Conservation (phyloP, 2,113 vertebrate species). For the Peromyscus californicus region DNA sequence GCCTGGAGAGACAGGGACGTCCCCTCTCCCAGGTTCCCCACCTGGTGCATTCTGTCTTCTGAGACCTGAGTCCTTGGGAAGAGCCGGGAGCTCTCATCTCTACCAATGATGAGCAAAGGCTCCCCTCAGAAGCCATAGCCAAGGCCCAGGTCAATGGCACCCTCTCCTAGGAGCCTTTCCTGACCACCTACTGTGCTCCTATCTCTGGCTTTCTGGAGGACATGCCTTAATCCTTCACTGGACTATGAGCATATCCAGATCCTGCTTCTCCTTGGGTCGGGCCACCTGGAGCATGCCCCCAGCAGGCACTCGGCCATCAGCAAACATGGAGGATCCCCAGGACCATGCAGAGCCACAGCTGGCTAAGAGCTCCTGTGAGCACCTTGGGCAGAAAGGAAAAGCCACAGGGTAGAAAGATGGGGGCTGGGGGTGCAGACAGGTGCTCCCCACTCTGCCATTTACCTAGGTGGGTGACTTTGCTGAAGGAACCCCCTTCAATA, state of each 20-base stretch:
- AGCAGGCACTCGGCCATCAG: background rate
- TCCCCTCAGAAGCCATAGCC: background rate
- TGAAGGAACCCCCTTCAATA: background rate
- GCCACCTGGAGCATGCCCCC: background rate
- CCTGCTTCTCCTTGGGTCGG: background rate
- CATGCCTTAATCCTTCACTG: background rate
- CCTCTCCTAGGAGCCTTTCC: background rate
- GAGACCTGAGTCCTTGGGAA: background rate
- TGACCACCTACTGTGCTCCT: background rate
- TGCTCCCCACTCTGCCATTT: background rate
- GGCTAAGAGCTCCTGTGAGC: background rate
- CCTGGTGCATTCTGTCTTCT: background rate
- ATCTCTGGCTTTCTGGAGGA: background rate
- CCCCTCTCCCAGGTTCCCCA: background rate
- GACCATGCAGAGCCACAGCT: background rate
- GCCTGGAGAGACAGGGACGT: background rate
- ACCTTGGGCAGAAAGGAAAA: background rate
- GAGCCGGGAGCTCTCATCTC: background rate
- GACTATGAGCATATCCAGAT: background rate
- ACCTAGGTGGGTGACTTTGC: background rate
- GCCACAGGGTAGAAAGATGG: background rate
- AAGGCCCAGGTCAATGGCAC: background rate
- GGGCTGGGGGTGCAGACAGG: background rate
- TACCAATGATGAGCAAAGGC: background rate
- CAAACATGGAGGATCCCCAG: background rate